Conservation (phyloP, 2,888 invertebrate genomes). For the Zonitis immaculata region DNA sequence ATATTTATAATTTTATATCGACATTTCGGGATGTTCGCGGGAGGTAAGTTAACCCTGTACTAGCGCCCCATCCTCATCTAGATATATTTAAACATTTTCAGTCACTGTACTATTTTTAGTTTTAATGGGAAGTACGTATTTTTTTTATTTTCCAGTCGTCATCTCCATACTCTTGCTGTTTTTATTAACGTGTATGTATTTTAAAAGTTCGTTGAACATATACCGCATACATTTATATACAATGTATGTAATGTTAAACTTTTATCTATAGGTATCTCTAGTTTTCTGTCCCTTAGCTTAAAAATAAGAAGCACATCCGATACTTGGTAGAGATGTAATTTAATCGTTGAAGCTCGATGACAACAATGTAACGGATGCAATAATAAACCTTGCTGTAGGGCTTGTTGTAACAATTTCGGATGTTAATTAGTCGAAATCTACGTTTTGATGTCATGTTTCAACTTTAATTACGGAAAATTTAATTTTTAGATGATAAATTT, state of each 20-base stretch:
- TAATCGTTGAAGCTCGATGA: slow-evolving; percentile 14
- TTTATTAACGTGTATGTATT: slow-evolving; percentile 24
- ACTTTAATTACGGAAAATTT: too few species aligned
- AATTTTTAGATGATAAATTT: too few species aligned
- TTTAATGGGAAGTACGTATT: slow-evolving; percentile 38
- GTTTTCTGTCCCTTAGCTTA: too few species aligned
- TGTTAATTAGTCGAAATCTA: too few species aligned
- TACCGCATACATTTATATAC: neutral
- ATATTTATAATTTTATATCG: too few species aligned
- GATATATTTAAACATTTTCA: slow-evolving; percentile 42
- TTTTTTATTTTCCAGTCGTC: slow-evolving; percentile 29
- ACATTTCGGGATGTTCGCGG: slow-evolving; percentile 22
- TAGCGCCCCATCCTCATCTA: slow-evolving; percentile 29
- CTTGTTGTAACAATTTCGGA: too few species aligned
- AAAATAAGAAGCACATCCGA: too few species aligned
- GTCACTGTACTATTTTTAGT: slow-evolving; percentile 43
- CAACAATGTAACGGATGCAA: too few species aligned
- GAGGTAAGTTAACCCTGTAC: slow-evolving; percentile 27
- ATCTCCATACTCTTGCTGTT: slow-evolving; percentile 20
- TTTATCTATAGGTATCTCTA: too few species aligned
- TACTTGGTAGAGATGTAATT: slow-evolving; percentile 5
- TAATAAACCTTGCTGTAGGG: too few species aligned
- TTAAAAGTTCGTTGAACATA: slow-evolving; percentile 16
- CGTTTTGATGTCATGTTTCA: too few species aligned
- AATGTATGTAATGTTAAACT: neutral